A percentile compares a stretch with the other conserved stretches of the same genome.
phyloP scores from a whole-genome alignment of 2,113 vertebrate genomes.

The Hippocampus barbouri region DNA sequence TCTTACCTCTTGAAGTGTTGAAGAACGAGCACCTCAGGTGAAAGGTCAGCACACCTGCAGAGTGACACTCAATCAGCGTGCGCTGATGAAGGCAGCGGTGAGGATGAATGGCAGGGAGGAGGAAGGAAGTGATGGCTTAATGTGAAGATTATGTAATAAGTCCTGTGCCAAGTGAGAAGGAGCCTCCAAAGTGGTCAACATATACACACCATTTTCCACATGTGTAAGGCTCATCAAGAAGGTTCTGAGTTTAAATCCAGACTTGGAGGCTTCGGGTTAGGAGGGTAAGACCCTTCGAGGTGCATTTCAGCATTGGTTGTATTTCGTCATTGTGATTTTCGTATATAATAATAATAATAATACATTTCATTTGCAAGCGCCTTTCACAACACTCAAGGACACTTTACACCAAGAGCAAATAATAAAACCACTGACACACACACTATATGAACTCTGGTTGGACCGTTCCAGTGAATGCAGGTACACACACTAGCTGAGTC shows the following conservation, averaged over 20 bases:
- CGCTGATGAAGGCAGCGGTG: constrained; percentile 32
- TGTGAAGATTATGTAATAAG: not conserved
- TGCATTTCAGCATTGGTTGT: not conserved
- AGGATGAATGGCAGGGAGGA: constrained; percentile 6
- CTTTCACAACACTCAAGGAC: no score
- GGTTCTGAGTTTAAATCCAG: not conserved
- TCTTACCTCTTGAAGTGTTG: constrained; percentile 65
- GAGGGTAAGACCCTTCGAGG: not conserved
- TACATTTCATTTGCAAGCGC: no score
- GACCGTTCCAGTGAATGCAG: no score
- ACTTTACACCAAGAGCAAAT: no score
- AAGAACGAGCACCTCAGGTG: constrained; percentile 56
- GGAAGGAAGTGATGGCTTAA: not conserved
- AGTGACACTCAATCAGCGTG: constrained; percentile 46
- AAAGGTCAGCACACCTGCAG: constrained; percentile 64
- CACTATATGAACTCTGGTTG: no score
- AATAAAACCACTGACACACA: no score
- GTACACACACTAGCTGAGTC: no score
- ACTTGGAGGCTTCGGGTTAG: not conserved
- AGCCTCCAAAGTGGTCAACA: not conserved
- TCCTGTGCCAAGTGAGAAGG: not conserved
- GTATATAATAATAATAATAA: no score
- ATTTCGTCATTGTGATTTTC: no score
- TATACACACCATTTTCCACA: not conserved
- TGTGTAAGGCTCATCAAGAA: not conserved